Evolutionary conservation across 2,113 vertebrate genomes (phyloP).

Genomic region (Seriola aureovittata): DNA sequence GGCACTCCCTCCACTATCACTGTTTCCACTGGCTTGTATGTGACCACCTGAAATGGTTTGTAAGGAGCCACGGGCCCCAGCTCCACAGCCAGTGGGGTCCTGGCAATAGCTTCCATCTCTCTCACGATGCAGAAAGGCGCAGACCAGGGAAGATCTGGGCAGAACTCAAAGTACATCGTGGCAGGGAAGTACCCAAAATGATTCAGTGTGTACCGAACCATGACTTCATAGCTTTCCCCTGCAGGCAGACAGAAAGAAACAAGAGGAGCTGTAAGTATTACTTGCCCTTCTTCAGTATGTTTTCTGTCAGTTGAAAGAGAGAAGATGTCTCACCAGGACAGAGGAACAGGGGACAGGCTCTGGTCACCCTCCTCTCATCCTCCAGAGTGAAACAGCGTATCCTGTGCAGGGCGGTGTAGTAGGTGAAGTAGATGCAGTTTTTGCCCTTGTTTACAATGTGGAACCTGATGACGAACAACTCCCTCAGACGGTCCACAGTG

Average conservation of each 20-base stretch:
- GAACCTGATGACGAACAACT: slow-evolving; percentile 70
- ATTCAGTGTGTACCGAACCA: slow-evolving; percentile 78
- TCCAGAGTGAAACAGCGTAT: slow-evolving; percentile 77
- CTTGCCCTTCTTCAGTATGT: background rate
- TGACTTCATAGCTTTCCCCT: slow-evolving; percentile 85
- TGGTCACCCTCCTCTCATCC: slow-evolving; percentile 73
- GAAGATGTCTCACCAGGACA: slow-evolving; percentile 83
- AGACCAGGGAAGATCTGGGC: slow-evolving; percentile 64
- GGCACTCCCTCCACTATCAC: slow-evolving; percentile 85
- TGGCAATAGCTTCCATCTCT: slow-evolving; percentile 81
- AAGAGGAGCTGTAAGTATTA: background rate
- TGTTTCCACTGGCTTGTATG: slow-evolving; percentile 51
- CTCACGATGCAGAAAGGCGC: slow-evolving; percentile 87
- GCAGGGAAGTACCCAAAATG: slow-evolving; percentile 86
- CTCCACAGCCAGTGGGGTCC: slow-evolving; percentile 81
- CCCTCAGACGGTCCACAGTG: slow-evolving; percentile 40
- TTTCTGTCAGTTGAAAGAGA: background rate
- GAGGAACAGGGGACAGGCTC: slow-evolving; percentile 78
- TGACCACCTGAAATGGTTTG: slow-evolving; percentile 73
- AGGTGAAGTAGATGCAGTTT: slow-evolving; percentile 79
- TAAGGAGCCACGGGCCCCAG: slow-evolving; percentile 87
- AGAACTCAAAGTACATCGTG: slow-evolving; percentile 87
- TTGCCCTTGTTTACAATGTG: slow-evolving; percentile 82
- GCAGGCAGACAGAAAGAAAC: background rate
- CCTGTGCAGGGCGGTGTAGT: slow-evolving; percentile 73